These are phyloP conservation scores for Odontamblyopus rebecca DNA, from an alignment of 2,797 vertebrate genomes.

Conservation along the genomic window DNA sequence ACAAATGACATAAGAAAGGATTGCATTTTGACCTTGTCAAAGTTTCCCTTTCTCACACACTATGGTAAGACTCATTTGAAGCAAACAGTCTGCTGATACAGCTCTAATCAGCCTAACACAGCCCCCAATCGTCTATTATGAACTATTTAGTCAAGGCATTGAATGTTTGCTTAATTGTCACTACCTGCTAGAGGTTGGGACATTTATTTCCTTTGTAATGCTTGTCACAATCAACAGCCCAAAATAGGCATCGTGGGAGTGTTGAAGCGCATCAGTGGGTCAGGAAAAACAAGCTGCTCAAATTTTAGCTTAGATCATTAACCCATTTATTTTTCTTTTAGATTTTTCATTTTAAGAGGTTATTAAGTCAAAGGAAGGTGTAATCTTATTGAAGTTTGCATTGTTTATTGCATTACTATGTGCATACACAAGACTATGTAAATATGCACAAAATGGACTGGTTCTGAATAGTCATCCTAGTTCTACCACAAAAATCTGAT, in stretches of 20 bases:
- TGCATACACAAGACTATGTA: neutral
- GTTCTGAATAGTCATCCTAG: no score
- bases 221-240: constrained; percentile 32
- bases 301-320: constrained; percentile 17
- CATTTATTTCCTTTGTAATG: constrained; percentile 23
- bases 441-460: neutral
- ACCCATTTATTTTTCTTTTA: constrained; percentile 18
- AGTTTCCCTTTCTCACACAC: neutral
- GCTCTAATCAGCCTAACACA: constrained; percentile 9
- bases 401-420: neutral
- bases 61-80: neutral
- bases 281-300: constrained; percentile 22
- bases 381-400: neutral
- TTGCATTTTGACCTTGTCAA: no score
- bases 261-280: constrained; percentile 23
- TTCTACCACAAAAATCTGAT: neutral
- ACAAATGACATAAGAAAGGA: no score
- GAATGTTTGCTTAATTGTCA: constrained; percentile 17
- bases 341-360: constrained; percentile 23
- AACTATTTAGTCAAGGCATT: constrained; percentile 1
- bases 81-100: neutral
- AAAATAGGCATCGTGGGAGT: constrained; percentile 16
- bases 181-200: constrained; percentile 2
- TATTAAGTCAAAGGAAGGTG: neutral
- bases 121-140: neutral